These are phyloP conservation scores for Muscicapa striata DNA, from an alignment of 2,797 vertebrate species.

Conservation along the genomic window DNA sequence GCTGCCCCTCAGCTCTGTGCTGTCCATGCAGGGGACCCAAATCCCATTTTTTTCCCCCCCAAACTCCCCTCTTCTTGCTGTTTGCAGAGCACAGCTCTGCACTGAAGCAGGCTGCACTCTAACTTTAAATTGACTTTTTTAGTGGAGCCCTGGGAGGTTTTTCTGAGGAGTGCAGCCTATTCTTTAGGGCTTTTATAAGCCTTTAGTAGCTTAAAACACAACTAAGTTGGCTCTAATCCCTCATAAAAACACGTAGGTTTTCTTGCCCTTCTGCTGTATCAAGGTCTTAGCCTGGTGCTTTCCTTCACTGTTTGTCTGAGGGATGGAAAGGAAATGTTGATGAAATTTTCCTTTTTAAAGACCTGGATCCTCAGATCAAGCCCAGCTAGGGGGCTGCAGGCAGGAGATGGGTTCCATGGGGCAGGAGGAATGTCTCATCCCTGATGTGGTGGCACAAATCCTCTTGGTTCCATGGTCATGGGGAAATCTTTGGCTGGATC, in stretches of 20 bases:
- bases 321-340: not conserved
- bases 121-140: slow-evolving; percentile 49
- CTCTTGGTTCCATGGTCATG: accelerated
- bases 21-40: accelerated
- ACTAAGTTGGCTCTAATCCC: slow-evolving; percentile 42
- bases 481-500: not conserved
- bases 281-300: not conserved
- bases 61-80: not conserved
- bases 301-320: not conserved
- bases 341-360: not conserved
- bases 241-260: not conserved
- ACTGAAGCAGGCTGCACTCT: not conserved
- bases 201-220: slow-evolving; percentile 57
- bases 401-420: not conserved
- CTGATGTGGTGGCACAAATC: not conserved
- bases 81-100: not conserved
- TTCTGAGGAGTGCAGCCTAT: not conserved
- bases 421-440: accelerated
- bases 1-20: not conserved
- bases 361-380: not conserved
- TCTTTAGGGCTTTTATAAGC: slow-evolving; percentile 36
- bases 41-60: accelerated
- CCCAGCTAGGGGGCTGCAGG: not conserved
- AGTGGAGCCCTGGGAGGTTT: not conserved
- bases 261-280: not conserved